Percentiles rank a stretch among this genome's conserved stretches.
These are phyloP conservation scores for Melanotaenia pygmaea DNA, from an alignment of 2,797 vertebrate genomes.

Conservation along the genomic window DNA sequence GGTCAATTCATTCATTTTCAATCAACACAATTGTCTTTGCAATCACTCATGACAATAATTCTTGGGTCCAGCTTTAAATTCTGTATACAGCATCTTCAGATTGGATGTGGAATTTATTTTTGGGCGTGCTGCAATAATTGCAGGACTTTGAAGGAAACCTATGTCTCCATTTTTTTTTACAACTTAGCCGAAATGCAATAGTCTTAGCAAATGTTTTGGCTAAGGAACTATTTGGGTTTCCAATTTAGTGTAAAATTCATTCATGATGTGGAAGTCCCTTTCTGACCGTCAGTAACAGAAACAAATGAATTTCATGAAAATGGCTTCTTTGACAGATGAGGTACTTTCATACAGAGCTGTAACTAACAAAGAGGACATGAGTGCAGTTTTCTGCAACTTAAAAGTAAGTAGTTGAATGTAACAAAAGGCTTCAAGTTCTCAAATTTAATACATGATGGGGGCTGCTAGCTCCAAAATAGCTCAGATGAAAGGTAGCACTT, in stretches of 20 bases:
- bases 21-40: not conserved
- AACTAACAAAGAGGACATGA: slow-evolving; percentile 8
- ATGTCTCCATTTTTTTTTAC: slow-evolving; percentile 4
- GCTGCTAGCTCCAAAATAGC: not conserved
- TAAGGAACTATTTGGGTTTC: not conserved
- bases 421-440: not conserved
- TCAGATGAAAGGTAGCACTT: not conserved
- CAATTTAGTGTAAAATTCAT: not conserved
- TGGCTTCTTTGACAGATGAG: slow-evolving; percentile 8
- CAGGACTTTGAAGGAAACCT: not conserved
- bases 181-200: slow-evolving; percentile 6
- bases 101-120: not conserved
- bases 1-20: not conserved
- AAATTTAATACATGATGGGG: not conserved
- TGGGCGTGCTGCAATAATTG: not conserved
- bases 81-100: not conserved
- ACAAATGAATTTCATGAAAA: slow-evolving; percentile 1
- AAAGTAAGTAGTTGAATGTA: not conserved
- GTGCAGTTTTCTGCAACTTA: not conserved
- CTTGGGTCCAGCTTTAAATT: not conserved
- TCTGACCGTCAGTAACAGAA: slow-evolving; percentile 4
- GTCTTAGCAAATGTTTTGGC: slow-evolving; percentile 10
- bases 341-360: not conserved
- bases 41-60: slow-evolving; percentile 4
- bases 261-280: slow-evolving; percentile 1